Evolutionary conservation across 2,797 vertebrate species (phyloP).

Genomic region (Smutsia temminckii): DNA sequence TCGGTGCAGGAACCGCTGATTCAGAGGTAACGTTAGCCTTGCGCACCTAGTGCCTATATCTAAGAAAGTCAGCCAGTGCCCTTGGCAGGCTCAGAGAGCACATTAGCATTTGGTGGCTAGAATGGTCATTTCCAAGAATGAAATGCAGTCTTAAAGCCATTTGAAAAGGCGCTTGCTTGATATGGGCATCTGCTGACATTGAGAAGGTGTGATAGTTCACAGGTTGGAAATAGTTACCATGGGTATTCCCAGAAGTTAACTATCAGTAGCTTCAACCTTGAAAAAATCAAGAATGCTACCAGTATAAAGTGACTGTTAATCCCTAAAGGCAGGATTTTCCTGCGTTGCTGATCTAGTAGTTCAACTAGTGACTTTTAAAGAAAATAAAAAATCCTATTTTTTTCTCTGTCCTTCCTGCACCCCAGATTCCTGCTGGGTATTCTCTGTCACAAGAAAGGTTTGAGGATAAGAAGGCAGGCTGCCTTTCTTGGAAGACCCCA

Average conservation of each 20-base stretch:
- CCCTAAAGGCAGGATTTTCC: not conserved
- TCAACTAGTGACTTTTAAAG: slow-evolving; percentile 46
- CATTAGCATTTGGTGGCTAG: not conserved
- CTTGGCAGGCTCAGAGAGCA: not conserved
- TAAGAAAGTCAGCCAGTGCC: not conserved
- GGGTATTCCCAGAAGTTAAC: slow-evolving; percentile 57
- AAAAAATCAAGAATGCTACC: slow-evolving; percentile 1
- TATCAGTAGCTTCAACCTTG: slow-evolving; percentile 27
- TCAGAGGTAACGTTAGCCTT: not conserved
- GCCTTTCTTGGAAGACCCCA: not conserved
- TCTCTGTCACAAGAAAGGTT: not conserved
- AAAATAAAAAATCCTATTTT: not conserved
- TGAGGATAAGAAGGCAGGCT: not conserved
- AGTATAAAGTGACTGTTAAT: slow-evolving; percentile 33
- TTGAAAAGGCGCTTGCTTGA: slow-evolving; percentile 16
- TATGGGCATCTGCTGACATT: not conserved
- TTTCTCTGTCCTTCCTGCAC: not conserved
- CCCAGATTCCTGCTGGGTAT: not conserved
- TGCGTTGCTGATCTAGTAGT: slow-evolving; percentile 52
- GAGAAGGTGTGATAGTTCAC: slow-evolving; percentile 49
- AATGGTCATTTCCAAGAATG: not conserved
- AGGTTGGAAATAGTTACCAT: slow-evolving; percentile 50
- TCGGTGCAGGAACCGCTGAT: not conserved
- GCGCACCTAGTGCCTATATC: not conserved
- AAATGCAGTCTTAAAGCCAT: not conserved